Conservation (phyloP, 1,140 invertebrate species). For the Drosophila sp. region DNA sequence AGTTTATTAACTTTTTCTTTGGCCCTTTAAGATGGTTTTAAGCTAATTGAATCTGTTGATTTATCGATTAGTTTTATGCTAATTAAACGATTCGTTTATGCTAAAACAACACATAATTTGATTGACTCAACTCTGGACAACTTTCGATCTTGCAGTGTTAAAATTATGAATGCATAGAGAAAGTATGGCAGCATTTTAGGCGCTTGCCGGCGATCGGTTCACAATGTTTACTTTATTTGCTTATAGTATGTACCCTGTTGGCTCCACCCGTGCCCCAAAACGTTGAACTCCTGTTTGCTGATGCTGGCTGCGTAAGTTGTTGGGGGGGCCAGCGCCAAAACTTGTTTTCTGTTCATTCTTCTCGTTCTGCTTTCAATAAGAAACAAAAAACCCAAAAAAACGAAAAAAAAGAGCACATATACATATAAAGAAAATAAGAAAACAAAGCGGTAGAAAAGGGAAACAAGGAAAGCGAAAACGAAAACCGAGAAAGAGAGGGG, state of each 20-base stretch:
- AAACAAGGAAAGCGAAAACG: slow-evolving; percentile 4
- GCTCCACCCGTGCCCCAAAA: slow-evolving; percentile 9
- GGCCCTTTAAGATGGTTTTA: background rate
- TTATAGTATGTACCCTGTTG: background rate
- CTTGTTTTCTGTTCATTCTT: slow-evolving; percentile 51
- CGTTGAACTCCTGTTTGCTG: slow-evolving; percentile 33
- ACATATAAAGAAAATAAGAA: slow-evolving; percentile 27
- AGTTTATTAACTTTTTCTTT: background rate
- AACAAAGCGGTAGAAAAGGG: background rate
- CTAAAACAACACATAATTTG: background rate
- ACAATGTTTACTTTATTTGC: background rate
- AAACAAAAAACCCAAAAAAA: slow-evolving; percentile 20
- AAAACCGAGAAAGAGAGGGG: slow-evolving; percentile 19
- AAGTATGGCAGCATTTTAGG: too few relatives aligned
- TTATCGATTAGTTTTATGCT: background rate
- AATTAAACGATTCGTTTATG: background rate
- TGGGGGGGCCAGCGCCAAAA: slow-evolving; percentile 42
- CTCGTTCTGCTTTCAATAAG: slow-evolving; percentile 48
- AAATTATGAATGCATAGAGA: too few relatives aligned
- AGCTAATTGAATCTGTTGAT: background rate
- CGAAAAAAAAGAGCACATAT: slow-evolving; percentile 9
- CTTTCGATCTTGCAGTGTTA: too few relatives aligned
- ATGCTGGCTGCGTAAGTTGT: slow-evolving; percentile 67
- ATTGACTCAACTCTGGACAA: background rate
- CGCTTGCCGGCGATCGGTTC: too few relatives aligned